phyloP scores from a whole-genome alignment of 2,888 invertebrate genomes.

The Rotaria sp. region DNA sequence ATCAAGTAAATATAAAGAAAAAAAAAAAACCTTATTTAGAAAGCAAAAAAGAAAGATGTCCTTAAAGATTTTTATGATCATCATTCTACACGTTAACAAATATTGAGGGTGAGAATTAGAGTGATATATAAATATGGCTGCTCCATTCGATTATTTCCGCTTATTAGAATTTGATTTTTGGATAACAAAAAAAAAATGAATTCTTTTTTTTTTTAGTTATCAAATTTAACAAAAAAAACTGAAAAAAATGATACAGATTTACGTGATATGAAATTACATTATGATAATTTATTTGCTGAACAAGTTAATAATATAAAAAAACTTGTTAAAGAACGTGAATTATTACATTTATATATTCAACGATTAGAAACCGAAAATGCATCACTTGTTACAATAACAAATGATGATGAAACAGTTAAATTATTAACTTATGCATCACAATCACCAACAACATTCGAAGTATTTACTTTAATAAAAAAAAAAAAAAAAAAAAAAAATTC shows the following conservation, averaged over 20 bases:
- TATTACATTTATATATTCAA: conserved; percentile 12
- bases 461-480: not conserved
- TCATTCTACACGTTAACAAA: not conserved
- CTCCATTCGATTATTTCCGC: not conserved
- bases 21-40: not conserved
- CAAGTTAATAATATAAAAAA: conserved; percentile 28
- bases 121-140: not conserved
- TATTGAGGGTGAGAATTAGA: not conserved
- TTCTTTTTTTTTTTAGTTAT: not conserved
- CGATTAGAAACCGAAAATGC: conserved; percentile 8
- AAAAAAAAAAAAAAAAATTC: not conserved
- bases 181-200: not conserved
- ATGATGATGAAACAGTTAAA: not conserved
- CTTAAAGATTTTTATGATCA: not conserved
- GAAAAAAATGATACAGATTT: conserved; percentile 5
- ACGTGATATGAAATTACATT: conserved; percentile 18
- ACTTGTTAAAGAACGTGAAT: conserved; percentile 25
- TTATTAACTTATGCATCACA: not conserved
- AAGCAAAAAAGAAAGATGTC: not conserved
- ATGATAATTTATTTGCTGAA: conserved; percentile 22
- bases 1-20: not conserved
- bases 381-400: not conserved
- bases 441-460: not conserved
- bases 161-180: not conserved
- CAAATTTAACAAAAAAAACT: not conserved